These are phyloP conservation scores for Tadarida brasiliensis DNA, from an alignment of 2,797 vertebrate genomes.

Conservation along the genomic window DNA sequence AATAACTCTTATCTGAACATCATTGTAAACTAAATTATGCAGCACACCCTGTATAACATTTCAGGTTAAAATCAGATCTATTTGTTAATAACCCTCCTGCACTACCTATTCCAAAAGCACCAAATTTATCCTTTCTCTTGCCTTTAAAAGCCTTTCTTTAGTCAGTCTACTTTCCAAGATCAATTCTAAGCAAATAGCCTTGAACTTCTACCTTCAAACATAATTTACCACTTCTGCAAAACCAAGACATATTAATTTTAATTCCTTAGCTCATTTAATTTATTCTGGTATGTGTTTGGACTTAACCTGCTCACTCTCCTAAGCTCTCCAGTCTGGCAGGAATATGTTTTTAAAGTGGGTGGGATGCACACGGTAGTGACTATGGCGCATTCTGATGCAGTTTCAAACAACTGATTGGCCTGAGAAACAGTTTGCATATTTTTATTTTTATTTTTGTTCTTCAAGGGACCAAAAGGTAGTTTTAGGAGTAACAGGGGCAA, in stretches of 20 bases:
- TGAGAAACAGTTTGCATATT: neutral
- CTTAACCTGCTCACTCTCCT: conserved; percentile 15
- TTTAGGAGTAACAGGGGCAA: neutral
- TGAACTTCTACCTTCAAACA: conserved; percentile 25
- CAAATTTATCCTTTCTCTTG: neutral
- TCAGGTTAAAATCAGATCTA: conserved; percentile 44
- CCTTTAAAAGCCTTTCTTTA: conserved; percentile 33
- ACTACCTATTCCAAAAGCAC: neutral
- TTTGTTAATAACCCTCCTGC: conserved; percentile 13
- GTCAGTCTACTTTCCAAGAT: neutral
- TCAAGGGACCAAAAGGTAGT: neutral
- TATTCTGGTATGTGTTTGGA: conserved; percentile 18
- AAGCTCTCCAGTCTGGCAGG: neutral
- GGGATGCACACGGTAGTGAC: neutral
- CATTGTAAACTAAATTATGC: conserved; percentile 47
- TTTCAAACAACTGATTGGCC: neutral
- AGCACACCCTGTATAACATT: conserved; percentile 12
- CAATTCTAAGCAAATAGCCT: conserved; percentile 20
- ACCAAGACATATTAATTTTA: conserved; percentile 13
- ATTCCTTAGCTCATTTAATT: conserved; percentile 48
- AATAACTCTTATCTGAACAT: conserved; percentile 68
- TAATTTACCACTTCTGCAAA: conserved; percentile 8
- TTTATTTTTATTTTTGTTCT: neutral
- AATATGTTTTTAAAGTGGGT: neutral
- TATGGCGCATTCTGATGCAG: neutral